Evolutionary conservation across 2,888 invertebrate genomes (phyloP), one percentile per base, ranked within the genome.

Genomic region (Anthrax anthrax): DNA sequence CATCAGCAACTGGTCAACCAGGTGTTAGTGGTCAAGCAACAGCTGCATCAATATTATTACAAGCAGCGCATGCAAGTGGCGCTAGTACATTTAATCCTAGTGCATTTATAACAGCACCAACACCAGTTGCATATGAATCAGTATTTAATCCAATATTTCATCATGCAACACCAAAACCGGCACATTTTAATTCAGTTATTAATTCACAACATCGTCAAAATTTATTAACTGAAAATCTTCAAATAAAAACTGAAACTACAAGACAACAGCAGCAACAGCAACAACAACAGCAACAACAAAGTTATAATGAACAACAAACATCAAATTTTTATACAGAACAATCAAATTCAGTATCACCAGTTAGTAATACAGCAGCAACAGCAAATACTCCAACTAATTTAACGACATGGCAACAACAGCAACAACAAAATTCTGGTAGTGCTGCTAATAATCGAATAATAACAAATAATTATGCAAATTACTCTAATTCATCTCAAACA

Each of bases 71-170:
- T 66, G 77, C 78, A 54, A 77, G 77, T 55, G 78, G 79, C 16
- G 29, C 34, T 18, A 42, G 34, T 36, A 19, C 77, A 2, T 78
- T 78, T 60, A 78, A 77, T 61, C 78, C 82, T 42, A 80, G 80
- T 55, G 78, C 81, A 54, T 85, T 85, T 63, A 70, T 86, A 39
- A 79, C 84, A 41, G n/a, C n/a, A n/a, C 80, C 83, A 42, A 78
- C 83, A 49, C 75, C 83, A 37, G 84, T 84, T 50, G 80, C 80
- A 56, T 88, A 87, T 67, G 87, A 87, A 64, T 76, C 81, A 56
- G 84, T 87, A 48, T 87, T 88, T 63, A 80, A 83, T 54, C 86
- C 87, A 51, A 69, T 87, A 52, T 86, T 87, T 68, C 86, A 86
- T 65, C 84, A 83, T 71, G 78, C 80, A 45, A 80, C 78, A 54